These are phyloP conservation scores for Epicauta chinensis DNA, from an alignment of 1,140 invertebrate genomes.

Conservation along the genomic window DNA sequence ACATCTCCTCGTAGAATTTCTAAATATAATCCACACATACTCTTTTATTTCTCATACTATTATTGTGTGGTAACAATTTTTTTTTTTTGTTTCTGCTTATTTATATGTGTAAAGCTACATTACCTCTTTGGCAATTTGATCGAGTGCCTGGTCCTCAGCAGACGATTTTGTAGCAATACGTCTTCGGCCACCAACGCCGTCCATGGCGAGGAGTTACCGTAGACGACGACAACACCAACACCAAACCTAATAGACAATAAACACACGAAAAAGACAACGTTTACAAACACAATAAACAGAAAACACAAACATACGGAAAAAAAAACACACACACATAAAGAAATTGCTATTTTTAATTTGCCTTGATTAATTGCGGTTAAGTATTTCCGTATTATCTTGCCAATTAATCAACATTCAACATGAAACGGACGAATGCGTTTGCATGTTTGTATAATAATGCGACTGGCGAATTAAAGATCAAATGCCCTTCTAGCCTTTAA, in stretches of 20 bases:
- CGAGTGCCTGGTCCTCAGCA: slow-evolving; percentile 80
- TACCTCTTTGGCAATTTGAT: slow-evolving; percentile 87
- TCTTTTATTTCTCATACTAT: too few species aligned
- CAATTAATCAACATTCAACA: too few species aligned
- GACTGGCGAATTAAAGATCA: too few species aligned
- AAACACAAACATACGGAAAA: neutral
- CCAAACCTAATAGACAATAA: slow-evolving; percentile 18
- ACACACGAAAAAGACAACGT: slow-evolving; percentile 18
- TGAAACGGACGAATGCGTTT: too few species aligned
- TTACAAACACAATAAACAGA: slow-evolving; percentile 9
- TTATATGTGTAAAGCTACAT: slow-evolving; percentile 7
- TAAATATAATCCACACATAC: too few species aligned
- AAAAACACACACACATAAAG: neutral
- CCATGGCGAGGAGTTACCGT: slow-evolving; percentile 43
- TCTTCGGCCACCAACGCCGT: slow-evolving; percentile 60
- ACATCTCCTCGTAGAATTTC: slow-evolving; percentile 1
- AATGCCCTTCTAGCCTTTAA: too few species aligned
- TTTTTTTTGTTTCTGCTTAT: too few species aligned
- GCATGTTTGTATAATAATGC: too few species aligned
- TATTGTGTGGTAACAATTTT: too few species aligned
- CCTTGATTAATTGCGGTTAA: too few species aligned
- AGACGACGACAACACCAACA: slow-evolving; percentile 20
- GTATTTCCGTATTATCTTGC: too few species aligned
- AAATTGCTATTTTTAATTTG: too few species aligned
- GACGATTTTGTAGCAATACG: slow-evolving; percentile 65